Percentiles rank a stretch among this genome's conserved stretches.
These are phyloP conservation scores for Oryzias curvinotus DNA, from an alignment of 2,113 vertebrate species.

Conservation along the genomic window DNA sequence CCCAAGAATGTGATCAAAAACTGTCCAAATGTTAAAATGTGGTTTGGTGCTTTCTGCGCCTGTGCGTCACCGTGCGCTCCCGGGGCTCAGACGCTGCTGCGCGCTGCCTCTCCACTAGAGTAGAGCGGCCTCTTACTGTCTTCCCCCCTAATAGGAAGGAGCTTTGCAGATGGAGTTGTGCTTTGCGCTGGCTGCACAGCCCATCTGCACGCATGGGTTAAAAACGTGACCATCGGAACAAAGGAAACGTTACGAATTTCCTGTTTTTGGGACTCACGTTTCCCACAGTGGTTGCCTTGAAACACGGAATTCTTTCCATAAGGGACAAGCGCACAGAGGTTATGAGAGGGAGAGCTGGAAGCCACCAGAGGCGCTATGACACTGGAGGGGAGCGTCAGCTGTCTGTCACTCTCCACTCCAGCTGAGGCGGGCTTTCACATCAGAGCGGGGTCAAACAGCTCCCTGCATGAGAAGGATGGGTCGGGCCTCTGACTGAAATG, in stretches of 20 bases:
- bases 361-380: constrained; percentile 50
- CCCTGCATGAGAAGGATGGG: constrained; percentile 14
- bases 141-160: constrained; percentile 52
- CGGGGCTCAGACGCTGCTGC: constrained; percentile 1
- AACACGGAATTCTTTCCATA: constrained; percentile 44
- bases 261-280: constrained; percentile 56
- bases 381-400: constrained; percentile 20
- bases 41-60: background rate
- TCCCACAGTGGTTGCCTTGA: constrained; percentile 29
- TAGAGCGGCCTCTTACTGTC: constrained; percentile 2
- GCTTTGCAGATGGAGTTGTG: background rate
- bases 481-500: constrained; percentile 54
- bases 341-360: constrained; percentile 15
- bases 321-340: constrained; percentile 16
- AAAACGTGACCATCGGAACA: constrained; percentile 11
- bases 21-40: too few relatives aligned
- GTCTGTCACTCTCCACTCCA: constrained; percentile 6
- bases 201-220: background rate
- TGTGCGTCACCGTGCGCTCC: constrained; percentile 30
- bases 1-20: too few relatives aligned
- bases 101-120: constrained; percentile 7
- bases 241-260: constrained; percentile 65
- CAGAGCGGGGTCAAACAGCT: constrained; percentile 35
- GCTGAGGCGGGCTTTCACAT: constrained; percentile 17
- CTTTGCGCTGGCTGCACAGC: background rate